Conservation (phyloP, 2,888 invertebrate species). For the Microplitis manilae region DNA sequence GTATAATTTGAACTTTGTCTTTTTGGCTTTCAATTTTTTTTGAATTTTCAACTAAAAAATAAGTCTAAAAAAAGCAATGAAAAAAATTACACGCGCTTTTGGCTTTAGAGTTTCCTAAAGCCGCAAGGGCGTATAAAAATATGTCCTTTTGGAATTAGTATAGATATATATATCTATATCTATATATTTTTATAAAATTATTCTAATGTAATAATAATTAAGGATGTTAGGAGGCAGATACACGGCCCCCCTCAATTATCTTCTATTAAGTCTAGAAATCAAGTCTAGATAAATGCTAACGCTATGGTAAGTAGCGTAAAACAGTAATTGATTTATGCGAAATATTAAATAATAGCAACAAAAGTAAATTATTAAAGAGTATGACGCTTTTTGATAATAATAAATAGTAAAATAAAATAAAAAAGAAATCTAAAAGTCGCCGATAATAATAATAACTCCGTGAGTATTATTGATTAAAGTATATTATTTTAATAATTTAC, state of each 20-base stretch:
- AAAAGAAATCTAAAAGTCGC: conserved; percentile 2
- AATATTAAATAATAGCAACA: conserved; percentile 6
- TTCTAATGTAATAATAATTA: neutral
- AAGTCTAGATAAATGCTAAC: conserved; percentile 38
- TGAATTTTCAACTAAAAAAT: no score
- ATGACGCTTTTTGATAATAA: conserved; percentile 10
- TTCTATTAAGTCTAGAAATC: conserved; percentile 35
- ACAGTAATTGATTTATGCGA: conserved; percentile 21
- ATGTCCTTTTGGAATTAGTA: no score
- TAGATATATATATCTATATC: no score
- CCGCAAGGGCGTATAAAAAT: no score
- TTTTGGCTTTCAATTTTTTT: no score
- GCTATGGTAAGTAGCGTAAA: conserved; percentile 54
- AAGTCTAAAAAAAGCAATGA: no score
- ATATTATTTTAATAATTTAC: neutral
- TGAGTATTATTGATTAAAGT: conserved; percentile 21
- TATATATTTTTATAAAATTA: no score
- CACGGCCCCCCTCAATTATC: conserved; percentile 22
- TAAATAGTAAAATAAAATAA: conserved; percentile 5
- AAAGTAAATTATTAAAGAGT: conserved; percentile 11
- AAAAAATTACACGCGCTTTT: no score
- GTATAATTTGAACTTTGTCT: no score
- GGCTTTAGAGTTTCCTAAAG: no score
- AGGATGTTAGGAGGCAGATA: conserved; percentile 33
- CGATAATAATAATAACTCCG: conserved; percentile 20